Base-by-base conservation (phyloP, 1,140 invertebrate genomes). In the Laupala kohalensis region DNA sequence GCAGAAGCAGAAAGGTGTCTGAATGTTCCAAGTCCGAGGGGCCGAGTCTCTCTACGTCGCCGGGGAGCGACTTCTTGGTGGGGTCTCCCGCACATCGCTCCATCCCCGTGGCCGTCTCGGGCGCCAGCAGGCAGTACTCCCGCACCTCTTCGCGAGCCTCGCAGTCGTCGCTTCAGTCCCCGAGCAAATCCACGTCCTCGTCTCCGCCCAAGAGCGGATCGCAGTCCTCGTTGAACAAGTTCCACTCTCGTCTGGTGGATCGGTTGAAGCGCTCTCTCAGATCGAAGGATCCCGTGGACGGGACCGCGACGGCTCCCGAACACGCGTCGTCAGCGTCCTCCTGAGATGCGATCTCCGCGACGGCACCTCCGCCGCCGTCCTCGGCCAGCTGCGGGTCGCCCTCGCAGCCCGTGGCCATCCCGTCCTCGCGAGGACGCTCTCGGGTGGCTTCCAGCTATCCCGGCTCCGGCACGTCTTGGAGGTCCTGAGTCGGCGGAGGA, bases 171-270 rank as follows among this genome's bases (percentile, higher is more conserved):
- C 81, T 86, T 65, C 86, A 86, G 69, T 85, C 84, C 28, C 81
- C 77, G 75, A 80, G 78, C 75, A 86, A 80, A 78, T 81, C 77
- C 78, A 84, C 79, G 80, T 86, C 88, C 26, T 86, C 84, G 23
- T 86, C 87, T 30, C 88, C 83, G 70, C 83, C 84, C 79, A 87
- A 87, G 78, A 85, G 82, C 75, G 79, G 82, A 77, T 78, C 79
- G 74, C 78, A 79, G 77, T 76, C 81, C 76, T 90, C 90, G 72
- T 80, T 90, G 74, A 92, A 92, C 75, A 93, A 93, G 82, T 93
- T 94, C 79, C 91, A 93, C 84, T 89, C 86, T 78, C 86, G 90
- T 73, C 84, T 94, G 76, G 89, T 94, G 73, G 91, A 94, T 79
- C 92, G 92, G 80, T 80, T 94, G 76, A 90, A 90, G 79, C 86